Percentiles rank a stretch among this genome's conserved stretches.
These are phyloP conservation scores for Oscheius sp. DNA, from an alignment of 2,888 invertebrate genomes.

Conservation along the genomic window DNA sequence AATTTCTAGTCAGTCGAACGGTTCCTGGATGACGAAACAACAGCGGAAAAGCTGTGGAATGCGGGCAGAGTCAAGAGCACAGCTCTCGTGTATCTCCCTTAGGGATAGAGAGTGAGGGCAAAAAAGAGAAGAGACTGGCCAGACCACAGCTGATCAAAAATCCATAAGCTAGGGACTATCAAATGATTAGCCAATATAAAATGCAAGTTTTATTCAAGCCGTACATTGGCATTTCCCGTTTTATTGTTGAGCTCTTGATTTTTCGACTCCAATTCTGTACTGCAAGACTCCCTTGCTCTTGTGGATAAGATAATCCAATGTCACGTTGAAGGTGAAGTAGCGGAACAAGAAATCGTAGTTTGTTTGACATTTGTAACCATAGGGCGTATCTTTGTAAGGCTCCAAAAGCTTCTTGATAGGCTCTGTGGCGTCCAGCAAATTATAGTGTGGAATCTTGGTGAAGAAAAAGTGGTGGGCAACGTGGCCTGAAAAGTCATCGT, in stretches of 20 bases:
- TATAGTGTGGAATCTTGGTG: slow-evolving; percentile 66
- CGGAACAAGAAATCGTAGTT: slow-evolving; percentile 64
- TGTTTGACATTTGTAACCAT: slow-evolving; percentile 60
- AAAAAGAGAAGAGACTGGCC: background rate
- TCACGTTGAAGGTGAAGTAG: slow-evolving; percentile 61
- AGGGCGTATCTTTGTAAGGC: slow-evolving; percentile 49
- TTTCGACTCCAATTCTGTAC: slow-evolving; percentile 52
- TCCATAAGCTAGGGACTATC: background rate
- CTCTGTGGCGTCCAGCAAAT: slow-evolving; percentile 63
- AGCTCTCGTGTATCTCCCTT: background rate
- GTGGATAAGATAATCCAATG: slow-evolving; percentile 64
- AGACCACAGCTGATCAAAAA: background rate
- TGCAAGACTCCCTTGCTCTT: slow-evolving; percentile 65
- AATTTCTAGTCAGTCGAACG: no score
- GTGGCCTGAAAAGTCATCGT: slow-evolving; percentile 55
- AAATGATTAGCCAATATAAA: background rate
- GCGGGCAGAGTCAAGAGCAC: background rate
- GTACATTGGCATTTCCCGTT: background rate
- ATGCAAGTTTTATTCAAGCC: background rate
- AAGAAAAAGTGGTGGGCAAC: slow-evolving; percentile 69
- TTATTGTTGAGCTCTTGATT: background rate
- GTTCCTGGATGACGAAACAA: slow-evolving; percentile 8
- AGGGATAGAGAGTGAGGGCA: no score
- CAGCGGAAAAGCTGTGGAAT: background rate
- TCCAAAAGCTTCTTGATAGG: slow-evolving; percentile 51